These are phyloP conservation scores for Steinernema carpocapsae DNA, from an alignment of 2,888 invertebrate species.

Conservation along the genomic window DNA sequence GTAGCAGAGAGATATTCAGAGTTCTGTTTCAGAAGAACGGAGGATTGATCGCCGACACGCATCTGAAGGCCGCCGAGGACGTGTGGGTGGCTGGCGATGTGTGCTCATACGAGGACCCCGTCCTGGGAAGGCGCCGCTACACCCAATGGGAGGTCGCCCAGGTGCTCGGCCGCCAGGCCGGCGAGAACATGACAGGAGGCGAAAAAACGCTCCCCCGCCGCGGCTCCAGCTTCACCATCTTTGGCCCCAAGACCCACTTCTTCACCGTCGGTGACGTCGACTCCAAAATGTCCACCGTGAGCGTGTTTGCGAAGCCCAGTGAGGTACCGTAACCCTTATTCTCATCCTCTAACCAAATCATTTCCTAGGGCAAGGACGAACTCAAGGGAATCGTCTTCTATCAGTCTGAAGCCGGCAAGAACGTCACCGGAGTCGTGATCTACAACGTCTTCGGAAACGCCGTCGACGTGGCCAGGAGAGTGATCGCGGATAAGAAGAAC, in stretches of 20 bases:
- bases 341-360: neutral
- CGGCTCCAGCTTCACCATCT: constrained; percentile 96
- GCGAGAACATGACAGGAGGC: constrained; percentile 92
- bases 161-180: constrained; percentile 90
- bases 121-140: constrained; percentile 85
- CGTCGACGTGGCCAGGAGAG: constrained; percentile 86
- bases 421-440: constrained; percentile 85
- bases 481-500: constrained; percentile 66
- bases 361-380: neutral
- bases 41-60: constrained; percentile 88
- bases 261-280: constrained; percentile 92
- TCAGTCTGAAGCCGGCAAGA: constrained; percentile 74
- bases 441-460: constrained; percentile 92
- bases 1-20: no score
- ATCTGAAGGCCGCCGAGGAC: constrained; percentile 78
- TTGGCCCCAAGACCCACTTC: constrained; percentile 87
- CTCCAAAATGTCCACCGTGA: constrained; percentile 83
- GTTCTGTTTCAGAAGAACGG: constrained; percentile 73
- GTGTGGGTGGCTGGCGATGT: constrained; percentile 82
- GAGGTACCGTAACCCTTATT: constrained; percentile 3
- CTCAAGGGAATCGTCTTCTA: constrained; percentile 89
- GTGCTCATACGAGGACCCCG: constrained; percentile 87
- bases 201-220: constrained; percentile 84
- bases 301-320: constrained; percentile 78
- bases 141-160: constrained; percentile 97